phyloP scores from a whole-genome alignment of 2,797 vertebrate species.

The Eurystomus glaucurus region DNA sequence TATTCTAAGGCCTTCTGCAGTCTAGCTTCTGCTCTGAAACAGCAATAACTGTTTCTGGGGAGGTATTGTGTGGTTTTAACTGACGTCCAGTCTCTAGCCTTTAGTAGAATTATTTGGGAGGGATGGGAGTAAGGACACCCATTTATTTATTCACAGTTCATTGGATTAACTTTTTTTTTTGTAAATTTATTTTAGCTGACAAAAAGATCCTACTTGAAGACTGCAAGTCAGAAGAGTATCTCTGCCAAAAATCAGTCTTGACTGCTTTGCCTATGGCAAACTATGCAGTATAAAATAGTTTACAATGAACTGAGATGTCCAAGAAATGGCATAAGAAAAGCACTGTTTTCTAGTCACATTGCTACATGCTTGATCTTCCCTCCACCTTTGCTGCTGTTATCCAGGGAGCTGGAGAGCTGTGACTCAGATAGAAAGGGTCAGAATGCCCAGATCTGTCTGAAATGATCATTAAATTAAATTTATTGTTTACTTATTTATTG shows the following conservation, averaged over 20 bases:
- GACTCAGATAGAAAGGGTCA: background rate
- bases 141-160: background rate
- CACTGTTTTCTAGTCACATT: background rate
- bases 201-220: background rate
- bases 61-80: background rate
- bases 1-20: background rate
- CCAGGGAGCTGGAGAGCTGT: rapidly evolving
- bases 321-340: background rate
- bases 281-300: background rate
- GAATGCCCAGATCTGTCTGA: background rate
- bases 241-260: constrained; percentile 27
- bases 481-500: background rate
- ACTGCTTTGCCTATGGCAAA: background rate
- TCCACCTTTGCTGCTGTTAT: background rate
- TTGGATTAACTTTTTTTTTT: background rate
- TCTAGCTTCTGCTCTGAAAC: background rate
- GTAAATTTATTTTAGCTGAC: background rate
- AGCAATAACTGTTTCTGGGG: background rate
- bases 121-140: rapidly evolving
- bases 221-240: background rate
- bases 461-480: background rate
- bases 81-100: background rate
- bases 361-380: background rate
- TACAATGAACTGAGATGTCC: background rate
- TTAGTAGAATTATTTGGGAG: background rate